These are phyloP conservation scores for Helogale parvula DNA, from an alignment of 2,113 vertebrate genomes.

Conservation along the genomic window DNA sequence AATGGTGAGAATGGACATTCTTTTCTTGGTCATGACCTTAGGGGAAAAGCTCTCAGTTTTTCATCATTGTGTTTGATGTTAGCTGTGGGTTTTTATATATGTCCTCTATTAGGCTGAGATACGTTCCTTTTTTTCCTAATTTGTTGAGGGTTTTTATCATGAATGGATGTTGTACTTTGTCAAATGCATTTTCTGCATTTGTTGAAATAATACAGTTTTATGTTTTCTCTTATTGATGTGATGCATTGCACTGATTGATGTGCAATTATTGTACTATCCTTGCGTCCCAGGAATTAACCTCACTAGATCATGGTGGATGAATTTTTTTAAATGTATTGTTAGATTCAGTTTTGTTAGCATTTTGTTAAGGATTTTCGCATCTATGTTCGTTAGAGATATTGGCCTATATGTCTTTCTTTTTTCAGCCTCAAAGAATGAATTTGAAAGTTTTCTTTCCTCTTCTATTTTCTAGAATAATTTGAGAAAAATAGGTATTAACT, in stretches of 20 bases:
- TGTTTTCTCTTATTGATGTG: neutral
- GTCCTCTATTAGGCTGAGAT: neutral
- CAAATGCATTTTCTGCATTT: neutral
- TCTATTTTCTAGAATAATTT: neutral
- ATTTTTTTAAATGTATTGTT: neutral
- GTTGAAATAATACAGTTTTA: neutral
- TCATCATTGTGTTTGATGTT: neutral
- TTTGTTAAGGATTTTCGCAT: neutral
- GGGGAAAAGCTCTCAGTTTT: neutral
- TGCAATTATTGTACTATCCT: neutral
- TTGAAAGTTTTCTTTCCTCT: neutral
- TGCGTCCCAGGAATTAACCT: neutral
- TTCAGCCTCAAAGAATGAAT: neutral
- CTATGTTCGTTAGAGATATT: neutral
- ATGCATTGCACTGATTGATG: neutral
- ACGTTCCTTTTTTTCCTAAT: neutral
- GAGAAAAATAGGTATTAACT: neutral
- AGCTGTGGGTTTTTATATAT: neutral
- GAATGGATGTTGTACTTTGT: neutral
- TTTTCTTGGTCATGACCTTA: neutral
- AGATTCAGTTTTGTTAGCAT: neutral
- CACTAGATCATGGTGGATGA: neutral
- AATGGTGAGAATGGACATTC: neutral
- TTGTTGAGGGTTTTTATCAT: neutral
- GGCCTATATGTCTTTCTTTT: neutral